phyloP scores from a whole-genome alignment of 2,113 vertebrate species.

The Murina feae region DNA sequence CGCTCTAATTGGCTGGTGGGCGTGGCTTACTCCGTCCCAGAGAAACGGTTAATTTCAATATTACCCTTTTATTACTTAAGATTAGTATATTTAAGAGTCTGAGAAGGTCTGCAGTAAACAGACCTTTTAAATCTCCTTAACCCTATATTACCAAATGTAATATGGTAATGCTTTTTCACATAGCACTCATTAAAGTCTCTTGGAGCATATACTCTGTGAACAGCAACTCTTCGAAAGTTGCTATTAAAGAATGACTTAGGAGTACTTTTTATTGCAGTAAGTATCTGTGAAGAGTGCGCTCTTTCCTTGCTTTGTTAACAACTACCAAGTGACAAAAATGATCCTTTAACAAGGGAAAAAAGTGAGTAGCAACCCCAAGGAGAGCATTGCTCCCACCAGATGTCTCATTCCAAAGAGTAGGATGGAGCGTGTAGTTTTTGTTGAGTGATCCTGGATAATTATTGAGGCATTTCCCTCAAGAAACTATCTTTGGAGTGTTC shows the following conservation, averaged over 20 bases:
- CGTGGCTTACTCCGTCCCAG: no score
- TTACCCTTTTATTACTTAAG: no score
- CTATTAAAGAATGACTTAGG: neutral
- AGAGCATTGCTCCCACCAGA: constrained; percentile 2
- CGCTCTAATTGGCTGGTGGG: no score
- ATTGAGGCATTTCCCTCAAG: neutral
- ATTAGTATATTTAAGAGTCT: neutral
- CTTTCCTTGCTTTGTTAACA: neutral
- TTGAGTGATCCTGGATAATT: neutral
- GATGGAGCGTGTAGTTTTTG: neutral
- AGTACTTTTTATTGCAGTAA: neutral
- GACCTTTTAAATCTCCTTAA: neutral
- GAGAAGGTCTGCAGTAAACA: neutral
- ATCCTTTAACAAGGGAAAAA: neutral
- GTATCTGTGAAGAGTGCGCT: neutral
- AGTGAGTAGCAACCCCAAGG: neutral
- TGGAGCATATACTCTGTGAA: neutral
- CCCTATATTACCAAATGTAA: neutral
- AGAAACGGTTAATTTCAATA: no score
- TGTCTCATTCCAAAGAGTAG: neutral
- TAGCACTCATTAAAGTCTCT: neutral
- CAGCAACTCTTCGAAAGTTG: neutral
- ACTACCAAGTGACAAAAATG: neutral
- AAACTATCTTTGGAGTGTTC: neutral
- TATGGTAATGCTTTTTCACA: neutral